Base-by-base conservation (phyloP, 2,113 vertebrate species). In the Diglossa brunneiventris region DNA sequence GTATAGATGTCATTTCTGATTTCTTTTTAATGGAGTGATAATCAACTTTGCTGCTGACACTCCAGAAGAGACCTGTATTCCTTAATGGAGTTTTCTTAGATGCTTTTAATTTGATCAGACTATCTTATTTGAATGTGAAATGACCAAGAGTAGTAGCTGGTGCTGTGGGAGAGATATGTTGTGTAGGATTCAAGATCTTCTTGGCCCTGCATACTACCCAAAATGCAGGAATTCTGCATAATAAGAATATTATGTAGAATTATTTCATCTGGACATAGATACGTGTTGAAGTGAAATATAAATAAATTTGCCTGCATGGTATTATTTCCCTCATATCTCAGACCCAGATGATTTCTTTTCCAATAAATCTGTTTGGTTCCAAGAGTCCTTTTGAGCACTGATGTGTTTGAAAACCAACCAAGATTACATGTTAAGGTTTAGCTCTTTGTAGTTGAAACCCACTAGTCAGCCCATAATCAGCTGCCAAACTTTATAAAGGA, bases 401-500 rank as follows among this genome's bases (percentile, higher is more conserved):
- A 56, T 93, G n/a, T 67, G n/a, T 86, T 81, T 78, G 90, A 95
- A 90, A 94, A n/a, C 66, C 88, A 89, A 90, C 73, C 61, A 64
- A 93, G 88, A 83, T 88, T 80, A 83, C 72, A 87, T 35, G 80
- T 84, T 74, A 90, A 93, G 47, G 68, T 90, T 92, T 68, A 89
- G 79, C 41, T 87, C 95, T 94, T 87, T 92, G 92, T 90, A 89
- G 80, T 86, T 92, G 80, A 93, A 97, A 94, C 88, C 73, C 64
- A 61, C 90, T 88, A 68, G 88, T 50, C 56, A 92, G 80, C 73
- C 77, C 61, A 68, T 90, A 93, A 93, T 95, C 92, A 94, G 82
- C 93, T 90, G 80, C 86, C 83, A 84, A 81, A 64, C 83, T 95
- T 96, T 92, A 94, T 92, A 75, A 93, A 92, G 92, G 95, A 97